Evolutionary conservation across 2,888 invertebrate species (phyloP), one percentile per base, ranked within the genome.

Genomic region (Rhamphomyia laevipes): DNA sequence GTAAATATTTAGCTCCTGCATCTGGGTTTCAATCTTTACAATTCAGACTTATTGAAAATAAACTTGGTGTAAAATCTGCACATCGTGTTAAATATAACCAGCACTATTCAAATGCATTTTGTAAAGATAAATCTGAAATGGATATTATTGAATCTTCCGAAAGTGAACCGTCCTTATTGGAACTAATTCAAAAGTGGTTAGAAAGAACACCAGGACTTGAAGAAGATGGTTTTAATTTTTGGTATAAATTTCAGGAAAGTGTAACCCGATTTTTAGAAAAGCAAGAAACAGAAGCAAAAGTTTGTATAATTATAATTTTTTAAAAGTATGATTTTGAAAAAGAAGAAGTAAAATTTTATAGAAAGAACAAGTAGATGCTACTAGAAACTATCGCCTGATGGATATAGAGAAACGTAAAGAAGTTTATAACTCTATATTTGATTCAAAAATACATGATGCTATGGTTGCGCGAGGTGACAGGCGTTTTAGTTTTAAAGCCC

Each of bases 11-110:
- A 35, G 84, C 89, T 12, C 91, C 97, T 0, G 95, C 97, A 0
- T 97, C 97, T 0, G 99, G 99, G 1, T 99, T 99, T 67, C 99
- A 99, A 67, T 96, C 95, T 61, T 71, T 95, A 35, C 93, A 99
- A 69, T 99, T 99, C 69, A 81, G 99, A 15, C 74, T 99, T 17
- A 72, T 99, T 49, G 99, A 99, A 72, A 99, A 97, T 66, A 97
- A 96, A 72, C 64, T 87, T 54, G 87, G 87, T 1, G 73, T 87
- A 1, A 80, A 81, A 48, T 79, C 86, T 67, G 91, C 92, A 48
- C 79, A 89, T 56, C 80, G 97, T 2, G 90, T 94, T 1, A 86
- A 89, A 63, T 96, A 95, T 71, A 95, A 94, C 67, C 91, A 93
- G 66, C 85, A 85, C 60, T 97, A 97, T 70, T 79, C 82, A 51